Base-by-base conservation (phyloP, 2,888 invertebrate genomes). In the Oithona nana region DNA sequence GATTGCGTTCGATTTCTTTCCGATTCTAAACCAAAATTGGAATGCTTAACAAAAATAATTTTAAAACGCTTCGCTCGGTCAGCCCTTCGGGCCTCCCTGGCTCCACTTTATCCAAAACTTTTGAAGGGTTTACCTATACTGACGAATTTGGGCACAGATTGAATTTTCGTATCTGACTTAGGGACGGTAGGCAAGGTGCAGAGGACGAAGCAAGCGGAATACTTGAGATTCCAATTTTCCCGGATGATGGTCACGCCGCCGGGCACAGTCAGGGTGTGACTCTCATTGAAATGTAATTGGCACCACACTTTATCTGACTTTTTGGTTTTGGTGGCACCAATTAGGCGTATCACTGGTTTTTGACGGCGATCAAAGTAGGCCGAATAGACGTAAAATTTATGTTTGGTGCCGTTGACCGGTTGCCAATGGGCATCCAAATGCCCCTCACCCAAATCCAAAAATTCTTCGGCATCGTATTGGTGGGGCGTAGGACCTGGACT, bases 171-270 rank as follows among this genome's bases (percentile, higher is more conserved):
- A n/a, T n/a, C n/a, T n/a, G n/a, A n/a, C n/a, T n/a, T n/a, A n/a
- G n/a, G n/a, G n/a, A n/a, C n/a, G 3, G 85, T 81, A 2, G 66
- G 64, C 16, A 67, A 62, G 4, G 65, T 64, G 68, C 90, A 92
- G 65, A 89, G 76, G 28, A 92, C 81, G 72, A 89, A 92, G 69
- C 86, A 85, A 8, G 92, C 92, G 52, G 70, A 70, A 67, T 88
- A 92, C 71, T 88, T 87, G 28, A 92, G 76, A 72, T 88, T 90
- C 92, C 92, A 92, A 72, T 92, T 90, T 72, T 92, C 92, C 26
- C 89, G 79, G 64, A 92, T 90, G 2, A 87, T 82, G 84, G 70
- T 70, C 31, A 73, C 73, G 49, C 64, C 63, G 24, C 49, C 22
- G 20, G 59, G 39, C 3, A 59, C 22, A 11, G 6, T 50, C 49